A percentile compares a stretch with the other conserved stretches of the same genome.
These are phyloP conservation scores for Neocrepidodera transversa DNA, from an alignment of 2,888 invertebrate species.

Conservation along the genomic window DNA sequence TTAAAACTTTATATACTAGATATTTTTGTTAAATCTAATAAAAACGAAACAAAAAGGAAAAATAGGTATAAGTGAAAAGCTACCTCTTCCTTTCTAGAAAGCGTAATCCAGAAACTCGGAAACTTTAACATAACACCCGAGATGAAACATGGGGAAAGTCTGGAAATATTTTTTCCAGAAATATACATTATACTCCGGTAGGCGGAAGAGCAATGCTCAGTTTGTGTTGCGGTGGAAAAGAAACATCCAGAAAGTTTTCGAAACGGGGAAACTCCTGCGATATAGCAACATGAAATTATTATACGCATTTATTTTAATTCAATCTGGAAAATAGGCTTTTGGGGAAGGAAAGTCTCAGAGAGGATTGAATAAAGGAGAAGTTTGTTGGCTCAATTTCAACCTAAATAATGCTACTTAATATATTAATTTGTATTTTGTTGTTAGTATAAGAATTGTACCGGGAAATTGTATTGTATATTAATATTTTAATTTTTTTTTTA, in stretches of 20 bases:
- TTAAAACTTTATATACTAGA: too few species aligned
- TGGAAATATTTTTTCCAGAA: conserved; percentile 28
- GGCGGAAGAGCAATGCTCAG: conserved; percentile 20
- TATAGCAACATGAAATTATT: conserved; percentile 23
- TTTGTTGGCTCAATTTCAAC: too few species aligned
- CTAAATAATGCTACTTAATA: too few species aligned
- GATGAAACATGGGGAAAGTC: conserved; percentile 29
- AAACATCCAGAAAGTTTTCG: conserved; percentile 24
- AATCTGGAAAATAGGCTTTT: conserved; percentile 13
- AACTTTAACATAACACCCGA: conserved; percentile 31
- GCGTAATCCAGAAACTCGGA: conserved; percentile 26
- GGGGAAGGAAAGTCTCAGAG: neutral
- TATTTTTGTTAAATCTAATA: conserved; percentile 6
- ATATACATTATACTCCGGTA: conserved; percentile 23
- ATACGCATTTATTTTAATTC: conserved; percentile 27
- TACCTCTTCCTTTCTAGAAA: conserved; percentile 18
- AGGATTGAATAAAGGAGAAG: neutral
- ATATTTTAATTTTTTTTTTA: too few species aligned
- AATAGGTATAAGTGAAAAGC: conserved; percentile 12
- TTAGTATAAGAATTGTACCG: too few species aligned
- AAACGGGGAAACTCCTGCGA: neutral
- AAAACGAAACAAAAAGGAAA: conserved; percentile 17
- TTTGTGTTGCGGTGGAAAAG: conserved; percentile 22
- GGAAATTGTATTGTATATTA: too few species aligned
- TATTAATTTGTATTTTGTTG: too few species aligned